These are phyloP conservation scores for Hylaeus anthracinus DNA, from an alignment of 1,140 invertebrate species.

Conservation along the genomic window DNA sequence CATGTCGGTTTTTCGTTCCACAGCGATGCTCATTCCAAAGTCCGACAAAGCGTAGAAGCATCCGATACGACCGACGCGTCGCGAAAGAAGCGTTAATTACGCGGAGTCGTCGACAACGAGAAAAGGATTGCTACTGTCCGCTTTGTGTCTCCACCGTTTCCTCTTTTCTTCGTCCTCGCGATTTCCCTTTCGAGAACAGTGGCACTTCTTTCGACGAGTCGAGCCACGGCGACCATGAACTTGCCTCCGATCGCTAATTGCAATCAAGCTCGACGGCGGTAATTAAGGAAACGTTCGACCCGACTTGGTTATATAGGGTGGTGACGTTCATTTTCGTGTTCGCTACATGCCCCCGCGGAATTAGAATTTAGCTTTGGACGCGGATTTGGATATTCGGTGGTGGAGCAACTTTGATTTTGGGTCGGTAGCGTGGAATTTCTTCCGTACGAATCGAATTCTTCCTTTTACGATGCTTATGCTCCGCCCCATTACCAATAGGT, in stretches of 20 bases:
- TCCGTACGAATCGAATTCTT: too few relatives aligned
- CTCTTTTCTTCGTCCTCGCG: not conserved
- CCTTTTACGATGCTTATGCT: too few relatives aligned
- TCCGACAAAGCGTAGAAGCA: conserved; percentile 14
- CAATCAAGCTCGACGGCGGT: not conserved
- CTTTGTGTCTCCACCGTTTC: not conserved
- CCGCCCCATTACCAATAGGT: too few relatives aligned
- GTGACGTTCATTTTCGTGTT: not conserved
- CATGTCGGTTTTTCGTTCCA: not conserved
- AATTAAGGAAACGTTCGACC: conserved; percentile 23
- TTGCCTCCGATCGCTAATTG: conserved; percentile 13
- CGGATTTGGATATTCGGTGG: too few relatives aligned
- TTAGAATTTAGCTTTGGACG: not conserved
- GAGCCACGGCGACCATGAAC: conserved; percentile 8
- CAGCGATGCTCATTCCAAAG: conserved; percentile 6
- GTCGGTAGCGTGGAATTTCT: too few relatives aligned
- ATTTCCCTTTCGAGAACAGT: not conserved
- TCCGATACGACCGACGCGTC: not conserved
- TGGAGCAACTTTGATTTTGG: too few relatives aligned
- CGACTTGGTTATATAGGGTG: not conserved
- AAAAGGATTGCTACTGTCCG: conserved; percentile 38
- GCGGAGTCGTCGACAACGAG: conserved; percentile 24
- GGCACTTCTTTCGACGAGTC: not conserved
- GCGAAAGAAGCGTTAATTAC: conserved; percentile 34
- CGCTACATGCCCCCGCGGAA: not conserved